A percentile compares a stretch with the other conserved stretches of the same genome.
These are phyloP conservation scores for Rhodinocichla rosea DNA, from an alignment of 2,113 vertebrate genomes.

Conservation along the genomic window DNA sequence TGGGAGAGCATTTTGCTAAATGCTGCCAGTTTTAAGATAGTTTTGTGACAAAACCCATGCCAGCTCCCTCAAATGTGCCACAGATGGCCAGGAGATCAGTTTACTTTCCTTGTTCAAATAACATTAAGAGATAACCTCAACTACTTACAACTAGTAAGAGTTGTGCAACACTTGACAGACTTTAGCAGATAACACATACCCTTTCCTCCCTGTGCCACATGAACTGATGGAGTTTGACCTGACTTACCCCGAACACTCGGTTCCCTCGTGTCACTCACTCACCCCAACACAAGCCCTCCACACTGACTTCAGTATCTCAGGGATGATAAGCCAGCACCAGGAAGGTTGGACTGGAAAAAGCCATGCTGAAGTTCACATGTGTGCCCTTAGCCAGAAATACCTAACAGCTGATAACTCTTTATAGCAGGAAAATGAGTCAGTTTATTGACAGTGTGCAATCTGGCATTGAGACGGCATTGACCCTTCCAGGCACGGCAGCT, in stretches of 20 bases:
- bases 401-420: not conserved
- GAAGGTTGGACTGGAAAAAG: not conserved
- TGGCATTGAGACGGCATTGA: fast-evolving
- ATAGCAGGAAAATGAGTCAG: not conserved
- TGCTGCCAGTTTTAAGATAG: not conserved
- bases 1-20: not conserved
- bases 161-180: not conserved
- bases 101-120: constrained; percentile 36
- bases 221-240: fast-evolving
- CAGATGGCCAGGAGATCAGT: not conserved
- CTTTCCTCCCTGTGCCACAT: not conserved
- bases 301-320: fast-evolving
- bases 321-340: not conserved
- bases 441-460: not conserved
- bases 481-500: not conserved
- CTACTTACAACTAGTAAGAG: not conserved
- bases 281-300: not conserved
- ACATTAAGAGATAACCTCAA: not conserved
- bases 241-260: not conserved
- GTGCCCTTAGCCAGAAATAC: not conserved
- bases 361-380: not conserved
- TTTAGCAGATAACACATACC: not conserved
- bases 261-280: not conserved
- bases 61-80: not conserved
- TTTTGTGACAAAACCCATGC: not conserved